Evolutionary conservation across 2,797 vertebrate genomes (phyloP), one percentile per base, ranked within the genome.

Genomic region (Gadopsis marmoratus): DNA sequence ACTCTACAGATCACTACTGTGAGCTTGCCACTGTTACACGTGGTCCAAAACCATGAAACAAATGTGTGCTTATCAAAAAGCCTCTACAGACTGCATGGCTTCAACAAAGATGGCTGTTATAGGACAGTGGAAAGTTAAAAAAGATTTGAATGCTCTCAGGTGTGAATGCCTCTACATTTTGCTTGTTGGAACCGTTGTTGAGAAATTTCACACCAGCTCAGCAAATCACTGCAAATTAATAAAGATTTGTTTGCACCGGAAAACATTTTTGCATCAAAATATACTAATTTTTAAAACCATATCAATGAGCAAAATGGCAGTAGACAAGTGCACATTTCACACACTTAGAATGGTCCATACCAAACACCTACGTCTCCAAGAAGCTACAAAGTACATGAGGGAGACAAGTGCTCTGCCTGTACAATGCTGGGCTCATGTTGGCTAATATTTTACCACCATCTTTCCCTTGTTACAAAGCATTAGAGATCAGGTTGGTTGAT

Each of bases 1-100:
- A 58, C 50, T 31, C 31, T 21, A n/a, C 35, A 19, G 81, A 82
- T 82, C 31, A 0, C 73, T 75, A 82, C 53, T 21, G 6, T 50
- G 23, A 72, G n/a, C 5, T 11, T 8, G 0, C 31, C 13, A 54
- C 14, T 1, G 1, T 35, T 14, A 56, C 26, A 53, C 47, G 5
- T 62, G 48, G 10, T 41, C 7, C 29, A 11, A 5, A 9, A 54
- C 45, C n/a, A 62, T 65, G 21, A 64, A 48, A 37, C n/a, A 54
- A 48, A 45, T 45, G 14, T 75, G 33, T 55, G 11, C 23, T 37
- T 16, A 51, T n/a, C 17, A 71, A 10, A 61, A 5, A 48, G 19
- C 41, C 41, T 59, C 2, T 63, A 45, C 12, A 61, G 51, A 26
- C 7, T 39, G 17, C 45, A 47, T 39, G 14, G 31, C 59, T 41